Conservation (phyloP, 2,888 invertebrate genomes). For the Polyploca ridens region DNA sequence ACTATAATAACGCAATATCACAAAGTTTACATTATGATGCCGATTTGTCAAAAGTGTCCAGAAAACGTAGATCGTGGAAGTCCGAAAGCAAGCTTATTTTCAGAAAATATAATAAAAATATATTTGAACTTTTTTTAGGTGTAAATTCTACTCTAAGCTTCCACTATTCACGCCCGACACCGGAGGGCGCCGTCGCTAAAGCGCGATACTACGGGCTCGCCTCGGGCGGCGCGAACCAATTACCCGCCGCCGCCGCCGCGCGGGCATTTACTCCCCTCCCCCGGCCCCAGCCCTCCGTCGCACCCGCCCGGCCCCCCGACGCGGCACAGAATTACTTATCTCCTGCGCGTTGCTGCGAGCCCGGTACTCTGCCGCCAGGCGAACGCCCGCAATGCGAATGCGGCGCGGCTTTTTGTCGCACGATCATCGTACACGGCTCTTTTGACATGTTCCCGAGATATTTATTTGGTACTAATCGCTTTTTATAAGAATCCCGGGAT, state of each 20-base stretch:
- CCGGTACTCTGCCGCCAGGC: conserved; percentile 77
- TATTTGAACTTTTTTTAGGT: conserved; percentile 31
- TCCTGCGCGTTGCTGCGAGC: conserved; percentile 65
- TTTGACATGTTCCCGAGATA: background rate
- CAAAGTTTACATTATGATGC: no score
- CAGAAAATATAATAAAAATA: conserved; percentile 17
- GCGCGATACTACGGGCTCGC: conserved; percentile 84
- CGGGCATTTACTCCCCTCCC: conserved; percentile 77
- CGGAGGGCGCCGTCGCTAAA: conserved; percentile 84
- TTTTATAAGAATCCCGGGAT: background rate
- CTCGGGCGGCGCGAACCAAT: conserved; percentile 85
- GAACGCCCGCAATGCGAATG: conserved; percentile 78
- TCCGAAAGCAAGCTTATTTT: conserved; percentile 8
- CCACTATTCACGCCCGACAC: conserved; percentile 69
- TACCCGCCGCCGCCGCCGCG: conserved; percentile 79
- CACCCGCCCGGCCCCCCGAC: conserved; percentile 46
- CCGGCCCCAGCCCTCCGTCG: conserved; percentile 37
- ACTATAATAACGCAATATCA: no score
- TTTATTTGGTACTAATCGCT: background rate
- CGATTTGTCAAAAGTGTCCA: no score
- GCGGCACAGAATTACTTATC: conserved; percentile 72
- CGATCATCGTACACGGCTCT: conserved; percentile 39
- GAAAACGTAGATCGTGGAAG: conserved; percentile 9
- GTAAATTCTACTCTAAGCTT: conserved; percentile 53
- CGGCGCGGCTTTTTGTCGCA: conserved; percentile 59